A percentile compares a stretch with the other conserved stretches of the same genome.
Evolutionary conservation across 2,113 vertebrate genomes (phyloP).

Genomic region (Crotalus helleri): DNA sequence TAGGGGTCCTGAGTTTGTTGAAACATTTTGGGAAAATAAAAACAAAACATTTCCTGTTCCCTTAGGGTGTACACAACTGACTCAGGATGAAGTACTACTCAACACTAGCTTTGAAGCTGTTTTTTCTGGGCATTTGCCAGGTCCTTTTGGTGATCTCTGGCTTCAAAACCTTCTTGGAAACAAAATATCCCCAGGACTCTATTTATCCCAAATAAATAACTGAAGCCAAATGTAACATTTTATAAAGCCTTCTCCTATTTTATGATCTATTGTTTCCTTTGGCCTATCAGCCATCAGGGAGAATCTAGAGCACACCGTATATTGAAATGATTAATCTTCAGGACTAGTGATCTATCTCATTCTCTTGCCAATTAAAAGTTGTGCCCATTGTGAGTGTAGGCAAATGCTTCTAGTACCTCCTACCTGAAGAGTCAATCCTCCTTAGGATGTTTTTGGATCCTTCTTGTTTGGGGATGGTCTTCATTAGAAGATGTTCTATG

Average conservation of each 20-base stretch:
- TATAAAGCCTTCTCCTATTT: slow-evolving; percentile 10
- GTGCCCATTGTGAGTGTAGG: neutral
- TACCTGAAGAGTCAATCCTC: neutral
- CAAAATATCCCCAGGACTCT: slow-evolving; percentile 39
- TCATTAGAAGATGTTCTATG: neutral
- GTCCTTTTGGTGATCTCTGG: slow-evolving; percentile 25
- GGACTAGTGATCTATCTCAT: neutral
- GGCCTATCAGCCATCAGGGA: neutral
- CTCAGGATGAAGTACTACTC: slow-evolving; percentile 32
- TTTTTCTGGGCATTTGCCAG: slow-evolving; percentile 38
- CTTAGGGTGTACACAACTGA: slow-evolving; percentile 9
- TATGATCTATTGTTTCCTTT: slow-evolving; percentile 18
- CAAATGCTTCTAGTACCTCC: slow-evolving; percentile 1
- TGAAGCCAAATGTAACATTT: slow-evolving; percentile 42
- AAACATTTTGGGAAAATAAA: neutral
- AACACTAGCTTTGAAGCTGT: slow-evolving; percentile 39
- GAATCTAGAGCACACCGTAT: neutral
- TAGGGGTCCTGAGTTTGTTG: neutral
- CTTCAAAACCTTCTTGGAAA: slow-evolving; percentile 45
- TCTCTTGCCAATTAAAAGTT: slow-evolving; percentile 12
- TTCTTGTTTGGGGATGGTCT: neutral
- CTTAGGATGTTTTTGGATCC: neutral
- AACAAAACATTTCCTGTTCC: neutral
- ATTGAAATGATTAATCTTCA: slow-evolving; percentile 7
- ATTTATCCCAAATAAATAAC: slow-evolving; percentile 40